Base-by-base conservation (phyloP, 2,797 vertebrate genomes). In the Macroramphosus scolopax region DNA sequence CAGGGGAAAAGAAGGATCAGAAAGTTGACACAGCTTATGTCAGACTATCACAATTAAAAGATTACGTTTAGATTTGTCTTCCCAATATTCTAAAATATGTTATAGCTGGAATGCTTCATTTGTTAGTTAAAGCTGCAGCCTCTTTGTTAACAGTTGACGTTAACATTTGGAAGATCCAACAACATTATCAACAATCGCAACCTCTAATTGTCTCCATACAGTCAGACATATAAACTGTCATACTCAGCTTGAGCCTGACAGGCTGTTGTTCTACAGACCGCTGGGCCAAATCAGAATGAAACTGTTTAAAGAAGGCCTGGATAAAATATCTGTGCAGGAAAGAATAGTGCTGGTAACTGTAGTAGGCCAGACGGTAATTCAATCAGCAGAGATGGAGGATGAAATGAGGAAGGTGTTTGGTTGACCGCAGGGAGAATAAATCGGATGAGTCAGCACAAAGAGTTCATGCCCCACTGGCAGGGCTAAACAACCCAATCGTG, bases 321-420 rank as follows among this genome's bases (percentile, higher is more conserved):
- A n/a, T n/a, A n/a, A 26, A 72, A 62, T 45, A 64, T 69, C 22
- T 26, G 33, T 59, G 44, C 40, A 34, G 44, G 62, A 63, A 73
- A 71, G 61, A 76, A 82, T 68, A 34, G 50, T 37, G 43, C 31
- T 44, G 42, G 66, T 79, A 81, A 77, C 49, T 40, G 56, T 50
- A 65, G 68, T 20, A 56, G 68, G 61, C 62, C 57, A 68, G 50
- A 61, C 42, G 41, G 73, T 79, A 63, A 82, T 79, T 81, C 57
- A 58, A 76, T 77, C 74, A 75, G 63, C 3, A 9, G 32, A 67
- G 65, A 52, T 48, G 50, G n/a, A n/a, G n/a, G n/a, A n/a, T n/a
- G n/a, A n/a, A n/a, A n/a, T n/a, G n/a, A 63, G 57, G 45, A 43
- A 66, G 43, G 36, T 32, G 55, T 42, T 52, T 38, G 44, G 32